Conservation (phyloP, 2,888 invertebrate species). For the Peribatodes rhomboidaria region DNA sequence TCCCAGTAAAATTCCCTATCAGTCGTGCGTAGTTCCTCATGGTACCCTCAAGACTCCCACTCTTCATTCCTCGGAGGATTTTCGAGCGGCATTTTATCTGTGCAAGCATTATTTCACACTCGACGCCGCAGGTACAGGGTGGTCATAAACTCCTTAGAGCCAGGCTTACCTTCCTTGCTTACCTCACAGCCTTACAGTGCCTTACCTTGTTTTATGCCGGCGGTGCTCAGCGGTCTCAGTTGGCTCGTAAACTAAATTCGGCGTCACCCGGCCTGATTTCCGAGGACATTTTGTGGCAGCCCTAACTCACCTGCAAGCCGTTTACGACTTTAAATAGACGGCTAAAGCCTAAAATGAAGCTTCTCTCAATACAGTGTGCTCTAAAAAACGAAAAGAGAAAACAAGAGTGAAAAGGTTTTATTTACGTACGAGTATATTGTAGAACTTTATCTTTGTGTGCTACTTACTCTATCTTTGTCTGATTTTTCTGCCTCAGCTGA, state of each 20-base stretch:
- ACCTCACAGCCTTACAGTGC: not conserved
- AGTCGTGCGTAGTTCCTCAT: not conserved
- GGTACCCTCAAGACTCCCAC: conserved; percentile 1
- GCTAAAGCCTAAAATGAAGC: not conserved
- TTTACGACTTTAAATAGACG: conserved; percentile 2
- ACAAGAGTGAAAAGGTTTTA: too few species aligned
- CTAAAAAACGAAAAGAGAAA: too few species aligned
- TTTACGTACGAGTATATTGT: too few species aligned
- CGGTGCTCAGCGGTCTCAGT: conserved; percentile 20
- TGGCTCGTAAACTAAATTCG: conserved; percentile 28
- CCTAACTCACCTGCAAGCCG: not conserved
- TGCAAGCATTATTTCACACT: conserved; percentile 25
- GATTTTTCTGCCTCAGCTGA: too few species aligned
- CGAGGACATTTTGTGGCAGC: not conserved
- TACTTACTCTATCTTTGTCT: too few species aligned
- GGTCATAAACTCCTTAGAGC: conserved; percentile 23
- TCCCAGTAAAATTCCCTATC: not conserved
- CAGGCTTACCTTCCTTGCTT: conserved; percentile 15
- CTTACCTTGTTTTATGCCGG: conserved; percentile 29
- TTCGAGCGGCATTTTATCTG: conserved; percentile 20
- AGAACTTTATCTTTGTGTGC: too few species aligned
- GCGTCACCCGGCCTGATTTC: conserved; percentile 16
- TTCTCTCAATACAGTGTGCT: not conserved
- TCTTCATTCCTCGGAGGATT: not conserved
- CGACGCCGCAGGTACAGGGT: conserved; percentile 9